Evolutionary conservation across 2,113 vertebrate species (phyloP).

Genomic region (Pardalotus punctatus): DNA sequence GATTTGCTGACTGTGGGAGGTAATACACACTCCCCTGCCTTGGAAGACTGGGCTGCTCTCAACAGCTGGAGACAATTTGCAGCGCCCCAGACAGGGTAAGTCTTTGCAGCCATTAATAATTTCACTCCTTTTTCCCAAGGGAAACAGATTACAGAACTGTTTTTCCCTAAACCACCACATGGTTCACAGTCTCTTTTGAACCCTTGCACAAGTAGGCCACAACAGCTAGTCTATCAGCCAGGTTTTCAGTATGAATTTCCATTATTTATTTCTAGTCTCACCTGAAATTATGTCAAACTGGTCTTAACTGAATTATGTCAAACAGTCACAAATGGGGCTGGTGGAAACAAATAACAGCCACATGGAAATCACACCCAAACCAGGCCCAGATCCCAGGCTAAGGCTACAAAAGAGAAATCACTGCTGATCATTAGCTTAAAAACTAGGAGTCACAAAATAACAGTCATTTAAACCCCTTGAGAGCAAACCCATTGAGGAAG

Average conservation of each 20-base stretch:
- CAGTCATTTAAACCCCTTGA: not conserved
- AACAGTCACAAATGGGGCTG: not conserved
- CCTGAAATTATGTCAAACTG: not conserved
- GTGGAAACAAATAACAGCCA: not conserved
- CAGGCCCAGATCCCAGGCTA: not conserved
- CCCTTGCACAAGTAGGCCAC: not conserved
- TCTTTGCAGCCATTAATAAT: not conserved
- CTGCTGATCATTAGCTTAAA: not conserved
- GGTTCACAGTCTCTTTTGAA: not conserved
- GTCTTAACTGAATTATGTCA: not conserved
- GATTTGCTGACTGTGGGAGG: not conserved
- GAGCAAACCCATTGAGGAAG: not conserved
- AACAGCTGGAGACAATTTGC: not conserved
- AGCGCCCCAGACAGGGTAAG: not conserved
- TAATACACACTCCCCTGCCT: not conserved
- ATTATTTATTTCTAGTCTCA: not conserved
- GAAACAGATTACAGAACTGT: not conserved
- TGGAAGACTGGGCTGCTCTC: not conserved
- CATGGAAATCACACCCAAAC: not conserved
- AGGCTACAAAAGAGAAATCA: not conserved
- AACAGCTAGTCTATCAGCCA: not conserved
- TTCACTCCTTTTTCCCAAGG: not conserved
- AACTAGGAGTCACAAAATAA: not conserved
- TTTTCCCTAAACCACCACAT: not conserved
- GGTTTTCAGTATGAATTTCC: not conserved